Base-by-base conservation (phyloP, 2,888 invertebrate genomes). In the Drosophila picticornis region DNA sequence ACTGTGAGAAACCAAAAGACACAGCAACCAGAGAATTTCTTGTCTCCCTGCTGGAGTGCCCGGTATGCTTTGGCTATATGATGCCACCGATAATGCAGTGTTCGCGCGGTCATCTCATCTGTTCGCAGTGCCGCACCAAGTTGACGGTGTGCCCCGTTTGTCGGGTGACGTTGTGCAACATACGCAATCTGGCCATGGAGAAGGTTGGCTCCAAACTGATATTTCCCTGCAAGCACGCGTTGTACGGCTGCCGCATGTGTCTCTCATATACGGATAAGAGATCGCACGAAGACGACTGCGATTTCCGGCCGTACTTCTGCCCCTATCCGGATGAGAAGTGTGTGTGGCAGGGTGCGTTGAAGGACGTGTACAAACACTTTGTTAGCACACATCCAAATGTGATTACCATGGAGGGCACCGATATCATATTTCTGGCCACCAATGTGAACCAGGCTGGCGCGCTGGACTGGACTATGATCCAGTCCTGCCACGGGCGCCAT, bases 381-480 rank as follows among this genome's bases (percentile, higher is more conserved):
- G 97, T 99, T 95, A 97, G 96, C 95, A 96, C 96, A 58, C 99
- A 99, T 94, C 99, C 99, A 94, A 98, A 98, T 91, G 99, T 99
- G 86, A 99, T 99, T 19, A 99, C 99, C 34, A 94, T 99, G 76
- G 99, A 99, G 95, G 98, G 98, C 53, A 99, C 99, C 94, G 99
- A 99, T 93, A 99, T 99, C 86, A 99, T 99, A 51, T 99, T 99
- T 93, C 94, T 99, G 85, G 99, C 99, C 0, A 99, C 99, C 29
- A 99, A 99, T 93, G 99, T 99, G 72, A 99, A 99, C 94, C 95
- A 99, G 79, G 99, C 99, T 4, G 99, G 99, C 60, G 99, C 99
- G n/a, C 98, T 99, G 7, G 99, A 99, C 93, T 99, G 99, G 99
- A 98, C 98, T 5, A 99, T 99, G 99, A 99, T 99, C 98, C 99